phyloP scores from a whole-genome alignment of 2,888 invertebrate genomes.

The Plutella xylostella region DNA sequence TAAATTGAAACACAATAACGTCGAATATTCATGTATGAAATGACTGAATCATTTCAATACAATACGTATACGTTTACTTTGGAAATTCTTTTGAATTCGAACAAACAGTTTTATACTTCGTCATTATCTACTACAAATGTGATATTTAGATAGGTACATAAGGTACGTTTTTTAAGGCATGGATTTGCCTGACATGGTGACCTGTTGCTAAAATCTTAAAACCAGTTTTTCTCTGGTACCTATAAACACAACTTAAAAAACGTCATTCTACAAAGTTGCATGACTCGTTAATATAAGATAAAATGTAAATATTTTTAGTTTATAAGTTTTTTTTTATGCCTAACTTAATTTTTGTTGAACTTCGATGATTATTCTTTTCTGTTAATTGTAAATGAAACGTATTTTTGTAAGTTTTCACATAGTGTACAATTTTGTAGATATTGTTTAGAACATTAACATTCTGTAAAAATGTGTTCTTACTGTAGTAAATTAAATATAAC shows the following conservation, averaged over 20 bases:
- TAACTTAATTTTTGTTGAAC: slow-evolving; percentile 66
- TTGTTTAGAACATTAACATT: slow-evolving; percentile 67
- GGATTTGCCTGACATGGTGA: no score
- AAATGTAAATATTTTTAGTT: slow-evolving; percentile 54
- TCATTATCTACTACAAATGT: no score
- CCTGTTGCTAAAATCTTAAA: no score
- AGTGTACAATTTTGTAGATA: slow-evolving; percentile 71
- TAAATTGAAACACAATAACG: slow-evolving; percentile 22
- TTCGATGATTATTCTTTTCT: slow-evolving; percentile 53
- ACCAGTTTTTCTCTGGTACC: no score
- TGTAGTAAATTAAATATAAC: slow-evolving; percentile 71
- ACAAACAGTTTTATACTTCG: no score
- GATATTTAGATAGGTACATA: no score
- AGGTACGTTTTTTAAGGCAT: no score
- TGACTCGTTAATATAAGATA: slow-evolving; percentile 30
- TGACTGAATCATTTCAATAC: no score
- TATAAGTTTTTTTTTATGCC: slow-evolving; percentile 46
- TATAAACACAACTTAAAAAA: no score
- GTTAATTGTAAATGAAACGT: slow-evolving; percentile 64
- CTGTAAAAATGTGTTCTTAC: slow-evolving; percentile 72
- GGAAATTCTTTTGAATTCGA: no score
- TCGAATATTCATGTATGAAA: no score
- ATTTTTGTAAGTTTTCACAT: slow-evolving; percentile 57
- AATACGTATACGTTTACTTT: no score
- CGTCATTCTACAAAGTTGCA: slow-evolving; percentile 25